phyloP scores from a whole-genome alignment of 2,113 vertebrate genomes.

The Columba livia region DNA sequence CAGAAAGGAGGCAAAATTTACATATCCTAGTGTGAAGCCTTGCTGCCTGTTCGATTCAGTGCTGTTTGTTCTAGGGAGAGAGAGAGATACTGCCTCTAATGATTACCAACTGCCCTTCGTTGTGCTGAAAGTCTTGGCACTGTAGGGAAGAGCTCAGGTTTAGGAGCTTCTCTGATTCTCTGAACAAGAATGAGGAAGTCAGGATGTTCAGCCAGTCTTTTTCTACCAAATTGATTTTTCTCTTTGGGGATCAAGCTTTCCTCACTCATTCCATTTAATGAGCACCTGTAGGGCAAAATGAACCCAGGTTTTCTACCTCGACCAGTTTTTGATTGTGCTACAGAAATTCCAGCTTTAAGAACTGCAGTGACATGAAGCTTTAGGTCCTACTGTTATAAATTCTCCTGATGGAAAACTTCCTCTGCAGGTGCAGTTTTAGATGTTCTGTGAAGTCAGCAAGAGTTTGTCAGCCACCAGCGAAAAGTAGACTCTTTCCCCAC shows the following conservation, averaged over 20 bases:
- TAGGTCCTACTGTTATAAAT: not conserved
- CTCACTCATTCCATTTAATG: not conserved
- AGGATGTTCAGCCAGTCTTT: not conserved
- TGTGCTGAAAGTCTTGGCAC: not conserved
- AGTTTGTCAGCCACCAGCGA: not conserved
- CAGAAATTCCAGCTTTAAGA: not conserved
- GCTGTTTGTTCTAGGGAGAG: not conserved
- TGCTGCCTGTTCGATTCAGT: not conserved
- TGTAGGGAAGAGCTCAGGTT: not conserved
- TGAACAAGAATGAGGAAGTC: not conserved
- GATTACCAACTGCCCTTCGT: not conserved
- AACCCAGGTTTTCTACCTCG: not conserved
- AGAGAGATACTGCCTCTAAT: not conserved
- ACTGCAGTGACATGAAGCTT: not conserved
- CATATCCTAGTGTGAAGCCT: not conserved
- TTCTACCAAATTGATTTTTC: not conserved
- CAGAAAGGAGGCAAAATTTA: not conserved
- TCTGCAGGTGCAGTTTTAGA: not conserved
- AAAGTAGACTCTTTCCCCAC: not conserved
- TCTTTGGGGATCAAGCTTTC: not conserved
- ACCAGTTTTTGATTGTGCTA: not conserved
- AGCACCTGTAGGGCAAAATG: not conserved
- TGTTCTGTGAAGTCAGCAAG: slow-evolving; percentile 22
- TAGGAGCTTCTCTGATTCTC: not conserved
- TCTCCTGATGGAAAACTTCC: not conserved